Conservation (phyloP, 2,888 invertebrate species). For the Dicranocentrus wangi region DNA sequence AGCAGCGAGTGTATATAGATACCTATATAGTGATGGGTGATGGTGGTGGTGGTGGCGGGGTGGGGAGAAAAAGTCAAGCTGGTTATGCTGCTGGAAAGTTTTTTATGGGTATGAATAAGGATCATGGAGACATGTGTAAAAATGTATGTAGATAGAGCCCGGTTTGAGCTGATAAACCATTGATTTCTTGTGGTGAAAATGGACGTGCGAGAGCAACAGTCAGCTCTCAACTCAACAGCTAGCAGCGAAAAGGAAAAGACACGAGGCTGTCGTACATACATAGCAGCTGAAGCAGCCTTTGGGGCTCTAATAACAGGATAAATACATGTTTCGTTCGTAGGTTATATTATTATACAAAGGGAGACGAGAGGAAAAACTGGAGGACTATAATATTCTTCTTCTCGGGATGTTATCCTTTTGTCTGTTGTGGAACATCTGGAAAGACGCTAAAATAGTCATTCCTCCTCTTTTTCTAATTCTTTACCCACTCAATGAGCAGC, state of each 20-base stretch:
- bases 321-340: not conserved
- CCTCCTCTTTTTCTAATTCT: constrained; percentile 10
- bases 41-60: not conserved
- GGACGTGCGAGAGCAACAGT: constrained; percentile 11
- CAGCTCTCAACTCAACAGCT: not conserved
- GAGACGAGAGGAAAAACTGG: not conserved
- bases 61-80: constrained; percentile 27
- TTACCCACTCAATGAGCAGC: not conserved
- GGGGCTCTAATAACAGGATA: too few species aligned
- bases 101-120: constrained; percentile 25
- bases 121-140: constrained; percentile 15
- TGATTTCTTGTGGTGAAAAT: constrained; percentile 18
- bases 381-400: not conserved
- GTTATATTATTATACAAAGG: not conserved
- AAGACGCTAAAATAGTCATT: constrained; percentile 28
- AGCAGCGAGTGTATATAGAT: too few species aligned
- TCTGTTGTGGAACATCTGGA: constrained; percentile 18
- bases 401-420: not conserved
- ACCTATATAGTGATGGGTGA: not conserved
- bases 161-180: constrained; percentile 2
- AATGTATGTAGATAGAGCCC: constrained; percentile 7
- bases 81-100: constrained; percentile 39
- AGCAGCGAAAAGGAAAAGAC: too few species aligned
- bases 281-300: too few species aligned
- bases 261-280: too few species aligned